Evolutionary conservation across 2,797 vertebrate species (phyloP).

Genomic region (Galagoides demidoff): DNA sequence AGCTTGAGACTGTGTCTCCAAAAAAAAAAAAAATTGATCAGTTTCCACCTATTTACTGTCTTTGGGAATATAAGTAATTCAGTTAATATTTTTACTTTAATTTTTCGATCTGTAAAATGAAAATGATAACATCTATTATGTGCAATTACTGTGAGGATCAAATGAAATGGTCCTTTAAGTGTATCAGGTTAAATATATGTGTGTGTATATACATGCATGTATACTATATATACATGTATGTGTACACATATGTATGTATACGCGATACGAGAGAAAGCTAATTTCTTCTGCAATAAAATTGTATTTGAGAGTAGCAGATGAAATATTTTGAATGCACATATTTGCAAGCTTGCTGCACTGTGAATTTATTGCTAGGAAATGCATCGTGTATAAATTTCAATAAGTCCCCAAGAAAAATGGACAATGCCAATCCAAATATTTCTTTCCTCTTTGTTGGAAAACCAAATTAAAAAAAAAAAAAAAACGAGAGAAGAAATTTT

Average conservation of each 20-base stretch:
- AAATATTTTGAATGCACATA: not conserved
- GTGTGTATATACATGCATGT: not conserved
- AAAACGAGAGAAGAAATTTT: constrained; percentile 6
- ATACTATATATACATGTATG: not conserved
- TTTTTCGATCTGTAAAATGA: not conserved
- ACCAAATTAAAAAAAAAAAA: constrained; percentile 3
- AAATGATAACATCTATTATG: not conserved
- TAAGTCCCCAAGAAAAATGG: not conserved
- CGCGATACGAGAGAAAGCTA: not conserved
- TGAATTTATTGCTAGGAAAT: not conserved
- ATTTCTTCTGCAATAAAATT: not conserved
- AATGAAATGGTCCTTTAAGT: not conserved
- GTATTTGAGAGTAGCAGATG: not conserved
- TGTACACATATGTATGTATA: not conserved
- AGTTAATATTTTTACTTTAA: not conserved
- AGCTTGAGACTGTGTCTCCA: too few relatives aligned
- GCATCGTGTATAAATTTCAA: not conserved
- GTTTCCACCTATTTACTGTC: not conserved
- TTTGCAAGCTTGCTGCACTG: not conserved
- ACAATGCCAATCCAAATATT: not conserved
- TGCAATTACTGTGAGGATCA: not conserved
- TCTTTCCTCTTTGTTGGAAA: constrained; percentile 32
- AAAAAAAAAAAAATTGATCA: too few relatives aligned
- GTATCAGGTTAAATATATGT: not conserved
- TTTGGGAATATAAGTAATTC: not conserved